Evolutionary conservation across 2,888 invertebrate genomes (phyloP).

Genomic region (Odontocolon sp.): DNA sequence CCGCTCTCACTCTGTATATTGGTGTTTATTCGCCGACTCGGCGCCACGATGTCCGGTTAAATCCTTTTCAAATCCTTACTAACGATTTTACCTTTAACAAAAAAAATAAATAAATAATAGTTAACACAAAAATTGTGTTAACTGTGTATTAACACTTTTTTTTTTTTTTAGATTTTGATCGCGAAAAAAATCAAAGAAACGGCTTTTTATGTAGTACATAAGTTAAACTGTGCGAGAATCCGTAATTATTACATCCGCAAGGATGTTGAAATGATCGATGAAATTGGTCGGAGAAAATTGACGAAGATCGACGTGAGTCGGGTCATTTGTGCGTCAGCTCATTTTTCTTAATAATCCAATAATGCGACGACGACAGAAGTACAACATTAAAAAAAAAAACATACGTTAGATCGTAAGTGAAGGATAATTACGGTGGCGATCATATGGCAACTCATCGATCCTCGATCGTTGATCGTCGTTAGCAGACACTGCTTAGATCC

Average conservation of each 20-base stretch:
- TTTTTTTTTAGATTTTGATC: no score
- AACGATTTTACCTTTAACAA: conserved; percentile 2
- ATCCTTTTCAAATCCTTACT: conserved; percentile 33
- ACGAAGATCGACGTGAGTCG: conserved; percentile 18
- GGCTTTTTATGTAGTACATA: no score
- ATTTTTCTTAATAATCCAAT: conserved; percentile 55
- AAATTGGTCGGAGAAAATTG: conserved; percentile 22
- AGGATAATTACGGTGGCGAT: conserved; percentile 55
- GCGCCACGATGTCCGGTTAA: conserved; percentile 43
- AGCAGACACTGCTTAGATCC: conserved; percentile 10
- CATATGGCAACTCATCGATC: conserved; percentile 57
- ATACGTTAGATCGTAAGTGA: conserved; percentile 49
- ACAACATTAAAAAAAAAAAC: conserved; percentile 5
- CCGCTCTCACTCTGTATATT: conserved; percentile 22
- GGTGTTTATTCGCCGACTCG: conserved; percentile 49
- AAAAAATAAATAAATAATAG: conserved; percentile 21
- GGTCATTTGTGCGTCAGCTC: conserved; percentile 33
- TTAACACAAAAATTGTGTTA: not conserved
- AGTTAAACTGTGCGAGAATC: not conserved
- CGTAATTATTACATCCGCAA: not conserved
- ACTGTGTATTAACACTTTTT: not conserved
- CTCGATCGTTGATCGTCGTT: conserved; percentile 60
- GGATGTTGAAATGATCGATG: not conserved
- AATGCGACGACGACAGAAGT: conserved; percentile 34
- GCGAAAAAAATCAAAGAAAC: no score